Percentiles rank a stretch among this genome's conserved stretches.
Conservation (phyloP, 2,113 vertebrate species). For the Chlorodrepanis virens region DNA sequence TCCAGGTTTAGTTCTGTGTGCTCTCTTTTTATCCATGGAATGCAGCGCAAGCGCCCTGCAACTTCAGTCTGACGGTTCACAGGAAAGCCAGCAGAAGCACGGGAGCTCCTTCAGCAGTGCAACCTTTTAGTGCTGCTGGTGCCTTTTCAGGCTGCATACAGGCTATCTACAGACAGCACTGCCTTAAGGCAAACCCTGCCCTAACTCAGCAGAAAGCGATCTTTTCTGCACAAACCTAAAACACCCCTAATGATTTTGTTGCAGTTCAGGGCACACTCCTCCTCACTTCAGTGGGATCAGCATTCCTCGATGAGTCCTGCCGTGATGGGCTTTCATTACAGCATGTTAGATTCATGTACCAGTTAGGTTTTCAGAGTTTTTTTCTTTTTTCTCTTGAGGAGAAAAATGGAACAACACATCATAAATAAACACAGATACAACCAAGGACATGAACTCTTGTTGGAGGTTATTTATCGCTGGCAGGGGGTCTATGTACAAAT, state of each 20-base stretch:
- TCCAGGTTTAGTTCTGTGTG: background rate
- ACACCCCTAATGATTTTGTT: background rate
- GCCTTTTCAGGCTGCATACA: background rate
- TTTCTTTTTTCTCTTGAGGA: background rate
- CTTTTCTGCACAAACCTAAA: background rate
- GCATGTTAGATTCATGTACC: background rate
- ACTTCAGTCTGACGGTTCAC: background rate
- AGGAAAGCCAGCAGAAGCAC: background rate
- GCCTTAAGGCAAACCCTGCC: background rate
- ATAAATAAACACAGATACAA: background rate
- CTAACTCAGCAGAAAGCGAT: background rate
- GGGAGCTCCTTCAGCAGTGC: background rate
- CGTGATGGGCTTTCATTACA: background rate
- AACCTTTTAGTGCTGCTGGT: background rate
- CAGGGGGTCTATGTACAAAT: background rate
- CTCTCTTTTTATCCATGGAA: background rate
- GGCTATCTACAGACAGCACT: background rate
- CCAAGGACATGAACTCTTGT: background rate
- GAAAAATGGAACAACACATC: background rate
- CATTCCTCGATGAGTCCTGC: background rate
- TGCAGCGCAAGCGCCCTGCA: background rate
- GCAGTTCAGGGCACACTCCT: background rate
- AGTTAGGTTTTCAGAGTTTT: background rate
- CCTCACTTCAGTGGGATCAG: background rate
- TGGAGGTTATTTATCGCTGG: background rate